Base-by-base conservation (phyloP, 30 jellyfish, hydroid and myxozoan species). In the Rhopilema esculentum region DNA sequence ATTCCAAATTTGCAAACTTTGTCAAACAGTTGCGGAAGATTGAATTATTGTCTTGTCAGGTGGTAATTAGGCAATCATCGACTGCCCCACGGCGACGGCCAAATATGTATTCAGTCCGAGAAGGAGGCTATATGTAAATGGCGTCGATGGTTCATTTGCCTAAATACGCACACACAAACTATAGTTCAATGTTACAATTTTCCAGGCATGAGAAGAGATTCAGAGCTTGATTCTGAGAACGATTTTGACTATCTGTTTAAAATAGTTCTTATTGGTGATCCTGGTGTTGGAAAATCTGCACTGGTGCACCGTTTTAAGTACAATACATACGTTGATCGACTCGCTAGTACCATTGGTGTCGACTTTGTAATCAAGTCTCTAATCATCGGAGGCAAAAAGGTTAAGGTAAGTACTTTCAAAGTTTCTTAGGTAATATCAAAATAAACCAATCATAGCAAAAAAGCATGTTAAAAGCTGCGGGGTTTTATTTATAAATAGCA, bases 321-420 rank as follows among this genome's bases (percentile, higher is more conserved):
- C 91, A 93, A 93, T 87, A 88, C 96, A 16, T 93, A 82, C 81
- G 97, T 93, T 62, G 98, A 88, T 2, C 87, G 97, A 19, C 96
- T 75, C 62, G 98, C 98, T 1, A 93, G 98, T 87, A 93, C 98
- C 0, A 93, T 93, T 88, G 98, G 98, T 23, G 98, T 93, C 17
- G 98, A 93, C 86, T 93, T 93, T 52, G 53, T 96, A 0, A 49
- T 93, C 57, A 88, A 85, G 66, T 88, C 98, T 24, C 40, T 93
- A 20, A 84, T 49, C 31, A 83, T 88, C 48, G 98, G 84, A 52
- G 98, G 95, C 31, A 93, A 88, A 63, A 93, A 83, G 86, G 80
- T 93, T 24, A 93, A 93, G 97, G 98, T 88, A 30, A 77, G 6
- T 31, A 72, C 4, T 15, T 66, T 12, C n/a, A n/a, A n/a, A n/a